Conservation (phyloP, 2,797 vertebrate species). For the Limnodromus scolopaceus region DNA sequence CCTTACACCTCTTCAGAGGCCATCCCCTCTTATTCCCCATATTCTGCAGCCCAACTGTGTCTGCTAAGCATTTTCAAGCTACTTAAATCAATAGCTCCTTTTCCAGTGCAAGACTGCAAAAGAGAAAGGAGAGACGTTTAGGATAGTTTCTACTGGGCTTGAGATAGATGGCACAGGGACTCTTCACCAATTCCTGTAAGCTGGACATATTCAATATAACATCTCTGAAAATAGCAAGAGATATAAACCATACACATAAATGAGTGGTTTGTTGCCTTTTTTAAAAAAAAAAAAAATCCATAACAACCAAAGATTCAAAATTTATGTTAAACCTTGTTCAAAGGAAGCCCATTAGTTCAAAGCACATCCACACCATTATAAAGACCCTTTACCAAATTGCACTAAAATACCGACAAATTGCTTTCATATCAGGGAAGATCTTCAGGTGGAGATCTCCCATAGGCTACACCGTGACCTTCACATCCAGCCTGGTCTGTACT, state of each 20-base stretch:
- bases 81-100: slow-evolving; percentile 25
- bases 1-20: not conserved
- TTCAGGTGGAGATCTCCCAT: not conserved
- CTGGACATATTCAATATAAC: not conserved
- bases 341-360: not conserved
- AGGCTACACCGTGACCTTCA: not conserved
- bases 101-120: not conserved
- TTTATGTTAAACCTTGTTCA: not conserved
- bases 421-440: not conserved
- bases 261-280: not conserved
- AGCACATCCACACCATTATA: fast-evolving
- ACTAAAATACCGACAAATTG: not conserved
- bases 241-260: not conserved
- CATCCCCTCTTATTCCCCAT: not conserved
- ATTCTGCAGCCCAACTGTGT: not conserved
- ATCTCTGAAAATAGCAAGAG: not conserved
- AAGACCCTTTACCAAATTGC: not conserved
- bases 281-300: not conserved
- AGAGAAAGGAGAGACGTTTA: not conserved
- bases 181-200: not conserved
- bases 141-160: not conserved
- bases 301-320: not conserved
- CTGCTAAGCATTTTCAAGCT: not conserved
- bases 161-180: not conserved
- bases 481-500: not conserved